These are phyloP conservation scores for Marisa cornuarietis DNA, from an alignment of 1,140 invertebrate species.

Conservation along the genomic window DNA sequence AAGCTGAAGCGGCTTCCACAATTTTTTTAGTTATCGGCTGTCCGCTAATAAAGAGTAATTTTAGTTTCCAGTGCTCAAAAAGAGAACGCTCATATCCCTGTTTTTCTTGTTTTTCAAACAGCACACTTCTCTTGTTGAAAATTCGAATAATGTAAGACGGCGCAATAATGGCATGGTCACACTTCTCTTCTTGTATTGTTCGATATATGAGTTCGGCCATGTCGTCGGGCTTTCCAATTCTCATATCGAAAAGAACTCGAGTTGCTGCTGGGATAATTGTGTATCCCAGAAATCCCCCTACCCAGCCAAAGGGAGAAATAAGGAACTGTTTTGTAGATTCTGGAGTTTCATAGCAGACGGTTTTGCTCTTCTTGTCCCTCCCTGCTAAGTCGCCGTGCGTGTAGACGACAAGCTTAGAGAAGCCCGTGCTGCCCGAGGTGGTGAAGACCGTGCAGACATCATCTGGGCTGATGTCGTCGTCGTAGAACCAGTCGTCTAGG, in stretches of 20 bases:
- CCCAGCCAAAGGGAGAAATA: conserved; percentile 9
- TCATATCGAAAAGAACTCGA: conserved; percentile 9
- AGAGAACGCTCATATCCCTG: neutral
- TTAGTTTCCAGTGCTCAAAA: neutral
- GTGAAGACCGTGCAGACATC: conserved; percentile 17
- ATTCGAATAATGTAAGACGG: neutral
- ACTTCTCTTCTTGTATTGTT: neutral
- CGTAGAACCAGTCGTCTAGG: neutral
- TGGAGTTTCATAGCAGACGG: neutral
- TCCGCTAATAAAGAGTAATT: neutral
- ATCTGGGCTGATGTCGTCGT: neutral
- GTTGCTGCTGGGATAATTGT: neutral
- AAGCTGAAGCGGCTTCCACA: neutral
- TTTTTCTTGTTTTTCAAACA: neutral
- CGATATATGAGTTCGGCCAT: neutral
- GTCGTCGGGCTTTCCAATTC: neutral
- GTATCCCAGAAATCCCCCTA: neutral
- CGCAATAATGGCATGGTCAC: neutral
- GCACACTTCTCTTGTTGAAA: neutral
- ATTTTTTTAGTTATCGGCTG: conserved; percentile 1
- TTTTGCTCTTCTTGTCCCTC: neutral
- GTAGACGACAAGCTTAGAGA: conserved; percentile 11
- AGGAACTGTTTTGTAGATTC: neutral
- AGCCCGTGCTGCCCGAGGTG: conserved; percentile 16
- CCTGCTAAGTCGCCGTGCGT: neutral